These are phyloP conservation scores for Caretta caretta DNA, from an alignment of 2,113 vertebrate genomes.

Conservation along the genomic window DNA sequence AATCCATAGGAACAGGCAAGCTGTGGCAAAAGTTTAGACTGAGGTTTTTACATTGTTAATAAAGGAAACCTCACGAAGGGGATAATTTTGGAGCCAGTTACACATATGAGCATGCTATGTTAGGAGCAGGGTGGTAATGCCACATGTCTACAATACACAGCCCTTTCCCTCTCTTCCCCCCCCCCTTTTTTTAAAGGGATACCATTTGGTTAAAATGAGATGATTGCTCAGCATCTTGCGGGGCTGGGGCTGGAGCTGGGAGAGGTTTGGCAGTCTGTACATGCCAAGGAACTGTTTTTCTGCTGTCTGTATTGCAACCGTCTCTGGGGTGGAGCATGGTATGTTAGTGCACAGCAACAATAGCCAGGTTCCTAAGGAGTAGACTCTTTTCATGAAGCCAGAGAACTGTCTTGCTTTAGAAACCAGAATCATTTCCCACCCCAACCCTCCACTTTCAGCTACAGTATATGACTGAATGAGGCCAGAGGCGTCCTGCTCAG, in stretches of 20 bases:
- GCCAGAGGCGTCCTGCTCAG: not conserved
- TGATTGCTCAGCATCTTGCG: not conserved
- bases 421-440: not conserved
- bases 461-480: not conserved
- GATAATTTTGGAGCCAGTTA: not conserved
- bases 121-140: slow-evolving; percentile 26
- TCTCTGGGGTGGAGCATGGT: not conserved
- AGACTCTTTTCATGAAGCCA: not conserved
- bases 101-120: slow-evolving; percentile 24
- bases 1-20: not conserved
- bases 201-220: slow-evolving; percentile 7
- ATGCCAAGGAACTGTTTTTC: not conserved
- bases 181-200: not conserved
- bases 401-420: not conserved
- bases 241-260: not conserved
- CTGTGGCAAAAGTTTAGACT: not conserved
- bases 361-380: not conserved
- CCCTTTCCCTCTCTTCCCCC: too few species aligned
- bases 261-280: not conserved
- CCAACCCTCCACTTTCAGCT: not conserved
- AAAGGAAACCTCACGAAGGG: not conserved
- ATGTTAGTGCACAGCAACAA: not conserved
- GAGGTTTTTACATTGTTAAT: not conserved
- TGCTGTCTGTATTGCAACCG: not conserved
- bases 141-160: not conserved